Conservation (phyloP, 2,113 vertebrate genomes). For the Oryzias woworae region DNA sequence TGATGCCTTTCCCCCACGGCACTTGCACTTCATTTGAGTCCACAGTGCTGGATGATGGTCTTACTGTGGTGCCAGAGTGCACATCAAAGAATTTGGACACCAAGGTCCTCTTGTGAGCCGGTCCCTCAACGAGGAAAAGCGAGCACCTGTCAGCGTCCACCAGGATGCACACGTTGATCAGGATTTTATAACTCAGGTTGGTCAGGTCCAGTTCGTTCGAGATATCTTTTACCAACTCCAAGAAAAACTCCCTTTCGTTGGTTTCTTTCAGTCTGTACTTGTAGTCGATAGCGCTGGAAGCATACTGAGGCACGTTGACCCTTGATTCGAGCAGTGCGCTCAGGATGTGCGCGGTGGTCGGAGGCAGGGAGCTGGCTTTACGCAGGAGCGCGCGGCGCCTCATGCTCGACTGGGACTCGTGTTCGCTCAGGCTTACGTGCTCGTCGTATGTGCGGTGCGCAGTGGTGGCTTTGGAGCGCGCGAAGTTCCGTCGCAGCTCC, state of each 20-base stretch:
- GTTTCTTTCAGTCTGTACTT: conserved; percentile 78
- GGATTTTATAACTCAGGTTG: conserved; percentile 80
- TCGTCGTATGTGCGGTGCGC: conserved; percentile 79
- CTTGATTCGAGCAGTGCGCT: conserved; percentile 80
- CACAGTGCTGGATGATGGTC: conserved; percentile 73
- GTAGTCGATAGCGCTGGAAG: conserved; percentile 79
- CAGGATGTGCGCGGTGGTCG: conserved; percentile 80
- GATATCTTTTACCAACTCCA: conserved; percentile 81
- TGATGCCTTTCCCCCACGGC: conserved; percentile 81
- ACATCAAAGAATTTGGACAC: conserved; percentile 82
- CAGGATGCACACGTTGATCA: conserved; percentile 81
- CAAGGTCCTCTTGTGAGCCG: conserved; percentile 77
- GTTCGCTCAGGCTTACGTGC: conserved; percentile 69
- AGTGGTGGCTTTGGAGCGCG: conserved; percentile 77
- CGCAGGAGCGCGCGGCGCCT: conserved; percentile 79
- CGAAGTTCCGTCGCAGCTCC: conserved; percentile 80
- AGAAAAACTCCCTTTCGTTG: conserved; percentile 80
- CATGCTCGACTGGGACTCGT: conserved; percentile 76
- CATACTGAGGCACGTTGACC: conserved; percentile 78
- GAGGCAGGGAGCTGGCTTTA: conserved; percentile 81
- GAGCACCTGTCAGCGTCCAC: conserved; percentile 81
- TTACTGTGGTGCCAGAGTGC: conserved; percentile 78
- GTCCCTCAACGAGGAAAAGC: conserved; percentile 80
- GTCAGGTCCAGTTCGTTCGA: conserved; percentile 81
- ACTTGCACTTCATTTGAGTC: conserved; percentile 80